phyloP scores from a whole-genome alignment of 1,140 invertebrate species.

The Cherax quadricarinatus region DNA sequence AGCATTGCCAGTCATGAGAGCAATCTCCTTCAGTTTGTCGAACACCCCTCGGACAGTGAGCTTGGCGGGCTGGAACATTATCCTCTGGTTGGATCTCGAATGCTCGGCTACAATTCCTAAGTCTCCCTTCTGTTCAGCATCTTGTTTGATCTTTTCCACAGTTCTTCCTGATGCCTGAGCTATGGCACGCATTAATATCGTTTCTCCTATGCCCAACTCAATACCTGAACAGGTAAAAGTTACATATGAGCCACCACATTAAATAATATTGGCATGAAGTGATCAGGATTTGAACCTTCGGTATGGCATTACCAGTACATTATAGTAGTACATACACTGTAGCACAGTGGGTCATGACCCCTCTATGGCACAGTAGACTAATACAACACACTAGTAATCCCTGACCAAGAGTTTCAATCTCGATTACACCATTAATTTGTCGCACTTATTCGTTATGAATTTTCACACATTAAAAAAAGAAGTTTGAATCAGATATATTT shows the following conservation, averaged over 20 bases:
- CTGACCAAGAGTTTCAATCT: too few species aligned
- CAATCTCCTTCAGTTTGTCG: slow-evolving; percentile 92
- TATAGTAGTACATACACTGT: background rate
- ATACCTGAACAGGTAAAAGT: slow-evolving; percentile 80
- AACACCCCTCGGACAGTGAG: slow-evolving; percentile 85
- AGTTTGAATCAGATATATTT: too few species aligned
- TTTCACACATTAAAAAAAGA: too few species aligned
- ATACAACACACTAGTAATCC: too few species aligned
- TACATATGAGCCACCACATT: background rate
- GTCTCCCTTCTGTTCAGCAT: slow-evolving; percentile 89
- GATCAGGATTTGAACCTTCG: too few species aligned
- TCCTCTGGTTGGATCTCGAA: slow-evolving; percentile 91
- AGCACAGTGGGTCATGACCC: too few species aligned
- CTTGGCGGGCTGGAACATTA: slow-evolving; percentile 84
- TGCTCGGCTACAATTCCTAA: slow-evolving; percentile 95
- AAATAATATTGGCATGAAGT: too few species aligned
- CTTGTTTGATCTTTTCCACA: slow-evolving; percentile 89
- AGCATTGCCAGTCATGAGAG: slow-evolving; percentile 88
- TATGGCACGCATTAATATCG: slow-evolving; percentile 94
- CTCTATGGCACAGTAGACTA: too few species aligned
- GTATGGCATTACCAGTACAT: too few species aligned
- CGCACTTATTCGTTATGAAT: too few species aligned
- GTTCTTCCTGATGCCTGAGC: slow-evolving; percentile 93
- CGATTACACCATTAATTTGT: too few species aligned
- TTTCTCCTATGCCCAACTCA: slow-evolving; percentile 96